Conservation (phyloP, 2,797 vertebrate genomes). For the Macroramphosus scolopax region DNA sequence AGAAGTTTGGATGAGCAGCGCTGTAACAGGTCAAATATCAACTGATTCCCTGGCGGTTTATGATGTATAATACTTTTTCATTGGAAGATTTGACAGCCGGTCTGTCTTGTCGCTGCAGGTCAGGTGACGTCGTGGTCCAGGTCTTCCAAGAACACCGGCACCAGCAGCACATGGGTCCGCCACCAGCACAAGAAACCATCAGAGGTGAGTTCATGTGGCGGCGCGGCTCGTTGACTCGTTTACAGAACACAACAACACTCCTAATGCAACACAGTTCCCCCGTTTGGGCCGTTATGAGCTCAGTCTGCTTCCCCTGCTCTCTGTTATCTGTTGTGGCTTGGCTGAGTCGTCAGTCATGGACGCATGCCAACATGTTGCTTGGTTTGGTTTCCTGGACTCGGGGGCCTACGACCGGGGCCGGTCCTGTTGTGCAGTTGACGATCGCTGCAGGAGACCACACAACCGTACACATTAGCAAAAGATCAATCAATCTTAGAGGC, state of each 20-base stretch:
- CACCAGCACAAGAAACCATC: slow-evolving; percentile 94
- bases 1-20: too few species aligned
- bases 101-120: slow-evolving; percentile 81
- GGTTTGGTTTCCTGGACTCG: neutral
- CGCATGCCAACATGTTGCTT: slow-evolving; percentile 11
- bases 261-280: slow-evolving; percentile 10
- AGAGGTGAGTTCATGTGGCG: slow-evolving; percentile 78
- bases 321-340: slow-evolving; percentile 24
- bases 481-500: too few species aligned
- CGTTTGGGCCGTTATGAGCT: too few species aligned
- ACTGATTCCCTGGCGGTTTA: too few species aligned
- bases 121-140: slow-evolving; percentile 87
- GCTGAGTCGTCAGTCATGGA: slow-evolving; percentile 14
- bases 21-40: too few species aligned
- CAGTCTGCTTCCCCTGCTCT: too few species aligned
- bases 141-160: slow-evolving; percentile 87
- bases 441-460: too few species aligned
- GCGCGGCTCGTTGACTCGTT: slow-evolving; percentile 10
- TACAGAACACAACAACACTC: slow-evolving; percentile 6
- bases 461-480: too few species aligned
- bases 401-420: too few species aligned
- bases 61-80: too few species aligned
- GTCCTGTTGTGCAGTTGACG: too few species aligned
- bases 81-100: too few species aligned
- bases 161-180: slow-evolving; percentile 88